phyloP scores from a whole-genome alignment of 2,113 vertebrate species.

The Tursiops truncatus region DNA sequence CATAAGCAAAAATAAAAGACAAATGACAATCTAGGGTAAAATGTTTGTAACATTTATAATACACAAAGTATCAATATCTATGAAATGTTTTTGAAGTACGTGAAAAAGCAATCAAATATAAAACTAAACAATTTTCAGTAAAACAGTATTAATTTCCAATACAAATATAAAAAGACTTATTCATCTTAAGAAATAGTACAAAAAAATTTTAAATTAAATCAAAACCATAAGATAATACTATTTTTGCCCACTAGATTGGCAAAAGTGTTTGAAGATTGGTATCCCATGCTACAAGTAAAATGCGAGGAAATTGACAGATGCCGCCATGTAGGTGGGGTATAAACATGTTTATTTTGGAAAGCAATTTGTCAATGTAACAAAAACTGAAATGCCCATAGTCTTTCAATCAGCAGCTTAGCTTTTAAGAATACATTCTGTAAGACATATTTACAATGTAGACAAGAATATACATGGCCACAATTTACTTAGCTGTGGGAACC shows the following conservation, averaged over 20 bases:
- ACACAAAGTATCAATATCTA: background rate
- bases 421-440: background rate
- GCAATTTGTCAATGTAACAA: background rate
- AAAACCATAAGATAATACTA: background rate
- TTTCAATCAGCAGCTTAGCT: background rate
- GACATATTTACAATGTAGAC: background rate
- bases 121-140: background rate
- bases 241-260: background rate
- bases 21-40: background rate
- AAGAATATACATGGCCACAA: background rate
- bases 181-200: background rate
- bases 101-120: background rate
- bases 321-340: accelerated
- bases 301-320: background rate
- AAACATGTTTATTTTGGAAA: background rate
- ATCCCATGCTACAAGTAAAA: background rate
- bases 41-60: background rate
- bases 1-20: conserved; percentile 17
- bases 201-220: background rate
- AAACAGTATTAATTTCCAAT: background rate
- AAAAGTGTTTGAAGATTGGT: background rate
- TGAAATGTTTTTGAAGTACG: background rate
- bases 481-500: background rate
- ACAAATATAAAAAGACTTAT: background rate
- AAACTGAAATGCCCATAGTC: background rate